Evolutionary conservation across 2,113 vertebrate genomes (phyloP).

Genomic region (Corapipo altera): DNA sequence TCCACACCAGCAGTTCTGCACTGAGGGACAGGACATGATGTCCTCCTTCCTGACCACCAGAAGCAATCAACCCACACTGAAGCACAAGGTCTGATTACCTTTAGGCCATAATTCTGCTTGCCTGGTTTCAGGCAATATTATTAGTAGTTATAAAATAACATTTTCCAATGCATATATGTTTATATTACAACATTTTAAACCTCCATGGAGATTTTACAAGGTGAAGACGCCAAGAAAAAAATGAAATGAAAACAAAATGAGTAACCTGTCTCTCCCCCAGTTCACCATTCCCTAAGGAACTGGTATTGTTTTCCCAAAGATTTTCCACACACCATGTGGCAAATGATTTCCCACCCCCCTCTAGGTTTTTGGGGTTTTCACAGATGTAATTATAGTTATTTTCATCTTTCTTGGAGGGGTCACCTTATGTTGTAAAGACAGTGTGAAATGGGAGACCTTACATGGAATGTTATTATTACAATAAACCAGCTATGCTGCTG

Average conservation of each 20-base stretch:
- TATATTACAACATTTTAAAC: neutral
- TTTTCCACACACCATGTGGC: constrained; percentile 51
- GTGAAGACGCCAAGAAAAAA: neutral
- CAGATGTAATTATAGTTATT: constrained; percentile 67
- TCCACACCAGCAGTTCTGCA: neutral
- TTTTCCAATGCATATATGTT: constrained; percentile 16
- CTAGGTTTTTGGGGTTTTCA: neutral
- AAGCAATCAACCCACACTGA: neutral
- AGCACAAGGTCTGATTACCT: neutral
- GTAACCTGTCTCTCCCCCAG: neutral
- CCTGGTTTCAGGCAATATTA: neutral
- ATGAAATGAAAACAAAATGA: constrained; percentile 18
- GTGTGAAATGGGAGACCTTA: constrained; percentile 48
- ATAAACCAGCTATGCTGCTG: neutral
- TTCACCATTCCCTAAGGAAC: neutral
- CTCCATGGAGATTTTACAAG: neutral
- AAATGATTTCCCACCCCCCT: neutral
- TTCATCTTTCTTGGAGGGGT: constrained; percentile 59
- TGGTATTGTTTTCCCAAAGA: constrained; percentile 50
- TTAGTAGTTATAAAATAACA: constrained; percentile 45
- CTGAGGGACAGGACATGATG: neutral
- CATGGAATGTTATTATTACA: neutral
- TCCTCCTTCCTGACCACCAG: neutral
- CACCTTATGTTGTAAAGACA: constrained; percentile 41
- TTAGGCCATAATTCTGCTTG: neutral